phyloP scores from a whole-genome alignment of 1,140 invertebrate species.

The Ips typographus region DNA sequence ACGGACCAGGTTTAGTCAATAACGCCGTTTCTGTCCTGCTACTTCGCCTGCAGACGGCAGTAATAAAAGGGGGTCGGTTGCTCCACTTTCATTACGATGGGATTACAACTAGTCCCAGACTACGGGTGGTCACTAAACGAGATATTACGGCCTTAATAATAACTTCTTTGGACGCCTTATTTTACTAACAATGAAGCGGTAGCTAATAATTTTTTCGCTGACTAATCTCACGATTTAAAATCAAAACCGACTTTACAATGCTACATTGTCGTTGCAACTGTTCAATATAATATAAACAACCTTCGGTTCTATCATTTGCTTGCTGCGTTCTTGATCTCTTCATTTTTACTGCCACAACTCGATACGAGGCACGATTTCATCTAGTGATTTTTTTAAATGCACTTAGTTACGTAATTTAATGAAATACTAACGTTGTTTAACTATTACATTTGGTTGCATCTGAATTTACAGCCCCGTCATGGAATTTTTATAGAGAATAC shows the following conservation, averaged over 20 bases:
- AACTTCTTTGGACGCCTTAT: conserved; percentile 29
- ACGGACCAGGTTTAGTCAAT: conserved; percentile 47
- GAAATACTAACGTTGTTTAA: background rate
- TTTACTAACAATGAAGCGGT: conserved; percentile 25
- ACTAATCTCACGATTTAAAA: conserved; percentile 20
- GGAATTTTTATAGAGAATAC: background rate
- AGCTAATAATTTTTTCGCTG: conserved; percentile 26
- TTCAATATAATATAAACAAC: conserved; percentile 1
- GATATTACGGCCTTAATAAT: conserved; percentile 41
- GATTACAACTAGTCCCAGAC: conserved; percentile 45
- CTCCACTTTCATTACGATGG: conserved; percentile 47
- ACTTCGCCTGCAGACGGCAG: conserved; percentile 29
- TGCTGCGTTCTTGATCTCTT: background rate
- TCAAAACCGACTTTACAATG: conserved; percentile 1
- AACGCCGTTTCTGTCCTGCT: conserved; percentile 36
- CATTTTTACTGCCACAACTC: background rate
- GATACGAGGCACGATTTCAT: background rate
- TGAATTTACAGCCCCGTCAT: background rate
- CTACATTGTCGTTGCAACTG: conserved; percentile 9
- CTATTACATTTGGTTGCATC: background rate
- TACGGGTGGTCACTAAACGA: conserved; percentile 49
- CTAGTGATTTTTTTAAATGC: too few species aligned
- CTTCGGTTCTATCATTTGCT: background rate
- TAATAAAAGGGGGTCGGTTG: conserved; percentile 43
- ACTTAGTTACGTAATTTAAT: too few species aligned